Conservation (phyloP, 2,888 invertebrate species). For the Brachypalpus laphriformis region DNA sequence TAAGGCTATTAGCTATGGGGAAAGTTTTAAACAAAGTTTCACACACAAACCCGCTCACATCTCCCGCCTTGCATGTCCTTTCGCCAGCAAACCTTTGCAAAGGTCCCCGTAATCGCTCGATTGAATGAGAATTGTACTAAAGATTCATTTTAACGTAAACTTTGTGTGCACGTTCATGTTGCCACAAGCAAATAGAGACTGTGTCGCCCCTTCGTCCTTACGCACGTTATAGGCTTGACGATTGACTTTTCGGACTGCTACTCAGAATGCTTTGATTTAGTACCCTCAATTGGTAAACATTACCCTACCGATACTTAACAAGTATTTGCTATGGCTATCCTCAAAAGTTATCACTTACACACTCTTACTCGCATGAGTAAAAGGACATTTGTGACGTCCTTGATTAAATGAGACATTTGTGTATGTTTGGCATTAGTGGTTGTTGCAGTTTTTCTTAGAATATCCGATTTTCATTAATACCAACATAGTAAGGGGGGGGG, state of each 20-base stretch:
- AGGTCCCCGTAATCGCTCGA: constrained; percentile 45
- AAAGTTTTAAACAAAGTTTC: constrained; percentile 65
- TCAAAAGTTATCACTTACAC: constrained; percentile 21
- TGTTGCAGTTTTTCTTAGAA: constrained; percentile 7
- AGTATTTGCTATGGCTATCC: constrained; percentile 42
- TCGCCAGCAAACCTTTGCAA: constrained; percentile 1
- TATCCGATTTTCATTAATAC: constrained; percentile 6
- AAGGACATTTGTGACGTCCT: constrained; percentile 18
- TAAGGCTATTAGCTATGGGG: constrained; percentile 64
- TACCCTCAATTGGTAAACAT: constrained; percentile 46
- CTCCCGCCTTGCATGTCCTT: constrained; percentile 42
- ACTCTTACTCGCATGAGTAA: not conserved
- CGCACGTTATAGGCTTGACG: constrained; percentile 12
- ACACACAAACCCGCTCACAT: constrained; percentile 1
- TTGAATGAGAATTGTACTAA: constrained; percentile 57
- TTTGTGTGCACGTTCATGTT: constrained; percentile 45
- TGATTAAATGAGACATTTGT: constrained; percentile 11
- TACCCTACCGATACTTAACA: constrained; percentile 56
- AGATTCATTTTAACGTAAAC: constrained; percentile 47
- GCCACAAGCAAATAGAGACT: constrained; percentile 34
- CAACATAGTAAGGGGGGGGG: no score
- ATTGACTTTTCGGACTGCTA: constrained; percentile 10
- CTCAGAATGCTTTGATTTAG: constrained; percentile 37
- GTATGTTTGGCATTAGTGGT: constrained; percentile 4
- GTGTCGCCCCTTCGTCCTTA: not conserved